Evolutionary conservation across 2,888 invertebrate genomes (phyloP), one percentile per base, ranked within the genome.

Genomic region (Patella depressa): DNA sequence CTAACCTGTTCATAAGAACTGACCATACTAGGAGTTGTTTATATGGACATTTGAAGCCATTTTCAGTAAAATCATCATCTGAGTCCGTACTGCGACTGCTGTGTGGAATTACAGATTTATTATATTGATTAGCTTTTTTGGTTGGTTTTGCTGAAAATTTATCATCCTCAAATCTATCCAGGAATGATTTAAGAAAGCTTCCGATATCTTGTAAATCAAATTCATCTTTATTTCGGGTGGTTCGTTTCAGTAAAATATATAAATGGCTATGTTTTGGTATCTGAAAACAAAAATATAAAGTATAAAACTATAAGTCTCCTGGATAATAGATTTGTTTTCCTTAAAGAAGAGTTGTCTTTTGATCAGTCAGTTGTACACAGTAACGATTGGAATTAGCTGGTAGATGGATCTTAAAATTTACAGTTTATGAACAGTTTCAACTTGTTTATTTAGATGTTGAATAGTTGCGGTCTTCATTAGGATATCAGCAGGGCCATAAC

Each of bases 1-100:
- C 59, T 74, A 72, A 89, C 90, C 88, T 86, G 79, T 88, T 84
- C 76, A 86, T 82, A 34, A 90, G 84, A 1, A 90, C 83, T 3
- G 89, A 88, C 90, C 90, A 91, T 2, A 90, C 81, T 24, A 91
- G 81, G 53, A 91, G 82, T 76, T 89, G 88, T 81, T 87, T 87
- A 83, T 87, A 89, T 0, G 90, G 90, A 14, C 85, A 77, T 72
- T 80, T 81, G 77, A 88, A 88, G 19, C 72, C 70, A 3, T 57
- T 59, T 1, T 80, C 69, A 11, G 78, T 76, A 29, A 75, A 75
- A 11, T 81, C 80, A 19, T 78, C 78, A 45, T 74, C 72, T n/a
- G 79, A 24, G 9, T 14, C 65, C 11, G 65, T 24, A 65, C 24
- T 65, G 2, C 19, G 65, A 24, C 24, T 65, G 11, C 45, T 19